Conservation (phyloP, 1,140 invertebrate genomes). For the Hermatobates lingyangjiaoensis region DNA sequence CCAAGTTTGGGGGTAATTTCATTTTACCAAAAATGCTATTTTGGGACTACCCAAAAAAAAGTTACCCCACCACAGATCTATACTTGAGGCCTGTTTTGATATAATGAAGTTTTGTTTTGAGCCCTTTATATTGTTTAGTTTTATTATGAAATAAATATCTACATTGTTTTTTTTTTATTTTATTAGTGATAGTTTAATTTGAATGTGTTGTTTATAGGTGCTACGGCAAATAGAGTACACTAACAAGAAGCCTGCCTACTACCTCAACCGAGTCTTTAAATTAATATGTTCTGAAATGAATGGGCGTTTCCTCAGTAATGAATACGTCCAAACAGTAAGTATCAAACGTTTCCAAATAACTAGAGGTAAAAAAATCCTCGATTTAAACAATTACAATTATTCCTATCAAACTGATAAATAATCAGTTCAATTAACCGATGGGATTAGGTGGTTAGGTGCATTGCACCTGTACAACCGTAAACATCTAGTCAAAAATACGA, state of each 20-base stretch:
- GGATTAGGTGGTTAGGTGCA: too few relatives aligned
- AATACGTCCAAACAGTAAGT: slow-evolving; percentile 77
- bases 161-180: background rate
- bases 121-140: background rate
- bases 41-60: too few relatives aligned
- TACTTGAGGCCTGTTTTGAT: background rate
- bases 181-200: background rate
- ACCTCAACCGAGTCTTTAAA: slow-evolving; percentile 85
- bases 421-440: too few relatives aligned
- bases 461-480: too few relatives aligned
- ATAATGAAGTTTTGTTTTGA: background rate
- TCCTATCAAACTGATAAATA: too few relatives aligned
- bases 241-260: slow-evolving; percentile 83
- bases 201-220: slow-evolving; percentile 29
- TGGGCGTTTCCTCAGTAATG: slow-evolving; percentile 80
- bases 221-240: slow-evolving; percentile 79
- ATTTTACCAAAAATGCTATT: too few relatives aligned
- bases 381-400: too few relatives aligned
- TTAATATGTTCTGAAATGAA: slow-evolving; percentile 83
- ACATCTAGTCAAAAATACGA: too few relatives aligned
- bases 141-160: background rate
- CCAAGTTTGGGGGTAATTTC: too few relatives aligned
- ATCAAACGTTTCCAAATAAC: too few relatives aligned
- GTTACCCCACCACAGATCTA: too few relatives aligned
- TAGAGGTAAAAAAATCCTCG: too few relatives aligned